A percentile compares a stretch with the other conserved stretches of the same genome.
These are phyloP conservation scores for Acanthosepion lycidas DNA, from an alignment of 2,888 invertebrate genomes.

Conservation along the genomic window DNA sequence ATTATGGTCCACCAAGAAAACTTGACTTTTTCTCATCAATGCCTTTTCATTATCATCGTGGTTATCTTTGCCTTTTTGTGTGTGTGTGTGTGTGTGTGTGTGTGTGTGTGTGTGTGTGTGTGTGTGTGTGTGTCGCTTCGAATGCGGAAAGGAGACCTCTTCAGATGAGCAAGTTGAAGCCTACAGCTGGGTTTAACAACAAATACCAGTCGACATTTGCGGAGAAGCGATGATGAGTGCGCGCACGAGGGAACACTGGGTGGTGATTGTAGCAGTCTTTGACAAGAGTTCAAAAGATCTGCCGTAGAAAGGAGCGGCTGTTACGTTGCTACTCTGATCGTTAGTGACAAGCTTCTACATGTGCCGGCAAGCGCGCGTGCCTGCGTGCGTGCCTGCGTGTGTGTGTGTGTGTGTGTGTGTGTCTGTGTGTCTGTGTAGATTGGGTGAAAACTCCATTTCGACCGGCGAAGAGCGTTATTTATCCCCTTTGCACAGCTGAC, in stretches of 20 bases:
- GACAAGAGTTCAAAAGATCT: slow-evolving; percentile 22
- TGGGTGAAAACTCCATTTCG: background rate
- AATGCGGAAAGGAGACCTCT: no score
- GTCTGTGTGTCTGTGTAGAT: background rate
- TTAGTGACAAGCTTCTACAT: background rate
- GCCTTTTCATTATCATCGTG: no score
- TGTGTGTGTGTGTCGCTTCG: no score
- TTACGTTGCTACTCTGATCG: background rate
- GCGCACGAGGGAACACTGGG: background rate
- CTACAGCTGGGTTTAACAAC: background rate
- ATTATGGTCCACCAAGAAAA: no score
- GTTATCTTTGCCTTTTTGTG: no score
- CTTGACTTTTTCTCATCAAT: no score
- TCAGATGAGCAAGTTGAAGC: no score
- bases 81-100: no score
- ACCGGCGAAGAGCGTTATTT: background rate
- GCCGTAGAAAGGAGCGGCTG: background rate
- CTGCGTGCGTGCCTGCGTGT: no score
- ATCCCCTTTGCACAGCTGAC: slow-evolving; percentile 33
- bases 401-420: background rate
- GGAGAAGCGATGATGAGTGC: background rate
- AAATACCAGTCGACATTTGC: background rate
- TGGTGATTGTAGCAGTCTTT: slow-evolving; percentile 6
- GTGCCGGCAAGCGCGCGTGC: background rate
- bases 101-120: no score